Percentiles rank a stretch among this genome's conserved stretches.
Conservation (phyloP, 2,888 invertebrate genomes). For the Rhaphigaster nebulosa region DNA sequence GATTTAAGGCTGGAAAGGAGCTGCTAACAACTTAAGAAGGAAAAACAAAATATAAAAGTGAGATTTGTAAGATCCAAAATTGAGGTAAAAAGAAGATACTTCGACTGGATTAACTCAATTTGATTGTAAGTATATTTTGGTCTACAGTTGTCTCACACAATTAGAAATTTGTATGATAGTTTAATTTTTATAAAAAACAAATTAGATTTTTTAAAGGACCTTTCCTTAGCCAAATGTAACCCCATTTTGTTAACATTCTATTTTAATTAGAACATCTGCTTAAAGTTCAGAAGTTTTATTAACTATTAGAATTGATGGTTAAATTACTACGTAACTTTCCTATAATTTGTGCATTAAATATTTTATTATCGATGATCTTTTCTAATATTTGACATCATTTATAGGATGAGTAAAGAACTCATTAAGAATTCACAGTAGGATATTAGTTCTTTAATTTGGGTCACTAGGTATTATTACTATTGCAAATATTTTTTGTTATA, state of each 20-base stretch:
- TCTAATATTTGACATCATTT: too few species aligned
- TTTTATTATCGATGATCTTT: too few species aligned
- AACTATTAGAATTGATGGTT: not conserved
- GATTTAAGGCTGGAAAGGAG: slow-evolving; percentile 6
- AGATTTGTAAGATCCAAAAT: not conserved
- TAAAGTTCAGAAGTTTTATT: not conserved
- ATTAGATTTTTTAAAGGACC: not conserved
- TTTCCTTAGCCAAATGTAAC: not conserved
- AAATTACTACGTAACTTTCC: too few species aligned
- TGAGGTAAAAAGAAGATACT: not conserved
- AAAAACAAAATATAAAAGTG: slow-evolving; percentile 2
- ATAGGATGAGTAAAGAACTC: too few species aligned
- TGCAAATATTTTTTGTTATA: too few species aligned
- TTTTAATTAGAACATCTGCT: not conserved
- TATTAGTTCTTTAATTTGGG: too few species aligned
- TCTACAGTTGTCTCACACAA: not conserved
- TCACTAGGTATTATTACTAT: too few species aligned
- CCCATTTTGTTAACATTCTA: not conserved
- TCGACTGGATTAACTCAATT: not conserved
- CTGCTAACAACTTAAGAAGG: not conserved
- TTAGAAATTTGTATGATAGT: not conserved
- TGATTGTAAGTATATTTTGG: not conserved
- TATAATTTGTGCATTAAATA: too few species aligned
- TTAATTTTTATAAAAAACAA: not conserved
- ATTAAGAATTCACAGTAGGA: too few species aligned